Conservation (phyloP, 2,113 vertebrate species). For the Malurus alboscapulatus region DNA sequence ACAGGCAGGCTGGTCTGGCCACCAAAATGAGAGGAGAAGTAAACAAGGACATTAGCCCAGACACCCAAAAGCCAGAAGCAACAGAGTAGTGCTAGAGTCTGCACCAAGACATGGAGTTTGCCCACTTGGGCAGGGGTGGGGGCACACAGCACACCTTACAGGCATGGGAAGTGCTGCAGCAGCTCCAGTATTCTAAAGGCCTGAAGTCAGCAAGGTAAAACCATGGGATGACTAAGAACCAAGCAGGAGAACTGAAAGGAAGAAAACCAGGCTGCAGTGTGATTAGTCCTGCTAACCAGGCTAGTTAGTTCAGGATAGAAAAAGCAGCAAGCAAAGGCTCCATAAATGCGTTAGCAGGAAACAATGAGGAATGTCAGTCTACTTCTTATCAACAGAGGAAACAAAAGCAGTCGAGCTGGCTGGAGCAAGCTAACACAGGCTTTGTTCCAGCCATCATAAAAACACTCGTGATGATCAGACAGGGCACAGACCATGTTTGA, state of each 20-base stretch:
- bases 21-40: neutral
- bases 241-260: neutral
- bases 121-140: neutral
- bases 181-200: neutral
- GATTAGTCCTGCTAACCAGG: neutral
- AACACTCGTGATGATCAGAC: neutral
- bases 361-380: slow-evolving; percentile 11
- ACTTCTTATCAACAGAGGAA: slow-evolving; percentile 17
- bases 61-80: neutral
- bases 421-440: neutral
- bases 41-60: neutral
- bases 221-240: neutral
- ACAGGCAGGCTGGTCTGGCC: neutral
- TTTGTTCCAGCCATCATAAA: slow-evolving; percentile 36
- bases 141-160: neutral
- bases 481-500: neutral
- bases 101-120: neutral
- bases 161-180: neutral
- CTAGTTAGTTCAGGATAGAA: neutral
- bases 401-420: neutral
- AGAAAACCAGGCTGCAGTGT: neutral
- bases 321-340: slow-evolving; percentile 22
- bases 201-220: neutral
- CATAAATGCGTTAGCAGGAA: slow-evolving; percentile 27
- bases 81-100: neutral